Base-by-base conservation (phyloP, 2,888 invertebrate genomes). In the Drosophila nr. perissopoda region DNA sequence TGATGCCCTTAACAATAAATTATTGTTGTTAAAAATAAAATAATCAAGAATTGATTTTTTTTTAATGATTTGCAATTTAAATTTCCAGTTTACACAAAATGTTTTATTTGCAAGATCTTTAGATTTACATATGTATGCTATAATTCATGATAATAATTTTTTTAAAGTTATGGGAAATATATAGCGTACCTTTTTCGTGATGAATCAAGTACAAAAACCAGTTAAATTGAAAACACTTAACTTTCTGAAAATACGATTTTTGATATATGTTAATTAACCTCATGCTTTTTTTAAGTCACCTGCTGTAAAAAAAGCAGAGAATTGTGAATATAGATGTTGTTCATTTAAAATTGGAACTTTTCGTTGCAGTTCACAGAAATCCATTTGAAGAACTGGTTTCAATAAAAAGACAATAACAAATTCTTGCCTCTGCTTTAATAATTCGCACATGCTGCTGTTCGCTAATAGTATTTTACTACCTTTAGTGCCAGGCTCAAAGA, bases 401-500 rank as follows among this genome's bases (percentile, higher is more conserved):
- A 36, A 62, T 38, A 36, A 25, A 53, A 18, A 25, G 1, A 27
- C 10, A 4, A 21, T 2, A 16, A 16, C 57, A 3, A 0, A 21
- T 25, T 40, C 4, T 16, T 10, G 31, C 25, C 25, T 56, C 25
- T 54, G 8, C 10, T 33, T 31, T 33, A 25, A 16, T 2, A 25
- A 10, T 66, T 49, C 34, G 51, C 67, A 34, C 34, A 56, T 42
- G 38, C 38, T 38, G 25, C 25, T 6, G 18, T 6, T 38, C 49
- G 13, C 18, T 38, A 16, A 33, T 27, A 27, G n/a, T 27, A n/a
- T 48, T 64, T 54, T 65, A 52, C n/a, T 27, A 27, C 11, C 52
- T 68, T 56, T n/a, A 63, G 76, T 81, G 66, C 83, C 83, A 79
- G 74, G 73, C 71, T 69, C 76, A 80, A 84, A 79, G 53, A 58